Percentiles rank a stretch among this genome's conserved stretches.
Conservation (phyloP, 2,888 invertebrate genomes). For the Germaria angustata region DNA sequence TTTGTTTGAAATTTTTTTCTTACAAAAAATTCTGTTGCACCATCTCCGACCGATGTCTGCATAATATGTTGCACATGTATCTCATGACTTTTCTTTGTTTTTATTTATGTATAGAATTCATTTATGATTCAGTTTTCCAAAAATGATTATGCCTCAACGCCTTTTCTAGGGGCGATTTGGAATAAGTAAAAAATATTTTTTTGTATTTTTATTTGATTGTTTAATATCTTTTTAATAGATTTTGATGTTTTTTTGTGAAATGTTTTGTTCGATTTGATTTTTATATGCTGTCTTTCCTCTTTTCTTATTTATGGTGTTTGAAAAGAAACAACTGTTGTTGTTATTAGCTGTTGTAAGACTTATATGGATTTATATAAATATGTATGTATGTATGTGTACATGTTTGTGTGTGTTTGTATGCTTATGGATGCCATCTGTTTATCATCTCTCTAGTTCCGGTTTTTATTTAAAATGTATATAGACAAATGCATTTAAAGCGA, state of each 20-base stretch:
- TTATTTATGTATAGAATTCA: neutral
- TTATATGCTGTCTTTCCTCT: neutral
- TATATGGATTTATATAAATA: constrained; percentile 12
- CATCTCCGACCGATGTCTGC: neutral
- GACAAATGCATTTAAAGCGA: constrained; percentile 41
- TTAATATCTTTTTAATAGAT: constrained; percentile 60
- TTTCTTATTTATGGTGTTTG: constrained; percentile 38
- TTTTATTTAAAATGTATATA: constrained; percentile 52
- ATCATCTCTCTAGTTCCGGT: constrained; percentile 63
- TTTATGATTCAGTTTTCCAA: constrained; percentile 5
- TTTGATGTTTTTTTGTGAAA: constrained; percentile 38
- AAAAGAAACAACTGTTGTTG: constrained; percentile 54
- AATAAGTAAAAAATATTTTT: neutral
- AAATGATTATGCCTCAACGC: constrained; percentile 46
- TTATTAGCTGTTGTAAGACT: neutral
- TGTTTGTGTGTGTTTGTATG: neutral
- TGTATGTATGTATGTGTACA: too few species aligned
- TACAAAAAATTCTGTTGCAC: neutral
- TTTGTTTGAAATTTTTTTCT: neutral
- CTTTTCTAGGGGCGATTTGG: constrained; percentile 27
- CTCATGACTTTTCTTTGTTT: neutral
- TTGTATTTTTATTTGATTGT: constrained; percentile 21
- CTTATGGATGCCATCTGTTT: constrained; percentile 61
- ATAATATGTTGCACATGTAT: constrained; percentile 3
- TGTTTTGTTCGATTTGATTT: constrained; percentile 11